phyloP scores from a whole-genome alignment of 1,140 invertebrate genomes.

The Manduca sexta region DNA sequence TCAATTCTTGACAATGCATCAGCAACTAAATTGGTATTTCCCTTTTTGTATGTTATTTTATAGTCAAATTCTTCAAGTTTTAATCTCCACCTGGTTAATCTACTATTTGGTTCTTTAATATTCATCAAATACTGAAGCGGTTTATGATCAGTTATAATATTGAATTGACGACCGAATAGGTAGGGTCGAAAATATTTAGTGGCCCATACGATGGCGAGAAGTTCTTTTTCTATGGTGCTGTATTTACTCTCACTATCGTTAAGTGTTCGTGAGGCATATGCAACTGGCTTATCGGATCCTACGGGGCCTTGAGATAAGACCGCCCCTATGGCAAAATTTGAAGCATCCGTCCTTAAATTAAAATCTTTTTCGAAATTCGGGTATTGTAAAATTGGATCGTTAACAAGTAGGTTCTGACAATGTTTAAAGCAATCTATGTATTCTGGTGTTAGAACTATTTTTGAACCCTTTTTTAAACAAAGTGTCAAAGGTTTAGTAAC shows the following conservation, averaged over 20 bases:
- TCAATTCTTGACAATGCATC: constrained; percentile 8
- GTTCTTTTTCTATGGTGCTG: background rate
- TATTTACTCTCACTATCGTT: constrained; percentile 9
- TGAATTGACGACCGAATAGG: constrained; percentile 4
- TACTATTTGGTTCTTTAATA: background rate
- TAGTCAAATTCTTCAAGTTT: constrained; percentile 8
- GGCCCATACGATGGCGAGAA: constrained; percentile 6
- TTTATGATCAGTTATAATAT: constrained; percentile 5
- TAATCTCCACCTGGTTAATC: constrained; percentile 5
- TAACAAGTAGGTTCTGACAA: constrained; percentile 5
- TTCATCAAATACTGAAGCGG: constrained; percentile 3
- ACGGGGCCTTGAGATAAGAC: constrained; percentile 7
- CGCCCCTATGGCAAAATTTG: background rate
- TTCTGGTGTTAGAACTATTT: constrained; percentile 1
- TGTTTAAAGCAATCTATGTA: constrained; percentile 8
- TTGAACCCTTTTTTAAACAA: constrained; percentile 6
- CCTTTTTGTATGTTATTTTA: constrained; percentile 5
- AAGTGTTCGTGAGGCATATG: constrained; percentile 5
- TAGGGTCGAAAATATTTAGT: constrained; percentile 6
- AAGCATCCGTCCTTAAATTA: background rate
- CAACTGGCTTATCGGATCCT: constrained; percentile 6
- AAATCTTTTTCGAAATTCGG: constrained; percentile 4
- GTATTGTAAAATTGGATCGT: constrained; percentile 9
- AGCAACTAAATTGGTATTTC: constrained; percentile 2
- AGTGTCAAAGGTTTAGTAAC: constrained; percentile 8